Conservation (phyloP, 2,888 invertebrate species). For the Pristionchus maxplancki region DNA sequence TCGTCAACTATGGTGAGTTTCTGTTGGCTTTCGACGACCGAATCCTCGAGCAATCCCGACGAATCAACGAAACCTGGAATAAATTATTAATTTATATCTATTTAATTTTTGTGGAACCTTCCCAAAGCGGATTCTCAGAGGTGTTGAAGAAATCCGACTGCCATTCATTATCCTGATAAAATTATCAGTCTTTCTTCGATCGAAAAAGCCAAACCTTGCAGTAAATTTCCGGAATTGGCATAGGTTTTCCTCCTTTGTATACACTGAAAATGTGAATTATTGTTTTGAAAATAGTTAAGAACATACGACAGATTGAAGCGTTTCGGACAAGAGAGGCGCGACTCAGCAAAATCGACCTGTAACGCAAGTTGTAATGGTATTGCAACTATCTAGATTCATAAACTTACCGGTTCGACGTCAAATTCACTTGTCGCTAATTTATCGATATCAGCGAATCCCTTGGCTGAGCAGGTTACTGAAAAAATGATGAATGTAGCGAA, state of each 20-base stretch:
- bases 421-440: neutral
- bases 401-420: neutral
- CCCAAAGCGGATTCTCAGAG: neutral
- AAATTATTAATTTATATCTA: neutral
- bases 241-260: neutral
- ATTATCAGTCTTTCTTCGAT: neutral
- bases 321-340: neutral
- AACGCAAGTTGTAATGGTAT: neutral
- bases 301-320: neutral
- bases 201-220: neutral
- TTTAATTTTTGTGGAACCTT: neutral
- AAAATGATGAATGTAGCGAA: no score
- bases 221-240: neutral
- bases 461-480: neutral
- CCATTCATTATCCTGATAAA: neutral
- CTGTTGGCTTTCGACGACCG: neutral
- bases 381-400: neutral
- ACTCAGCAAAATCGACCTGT: neutral
- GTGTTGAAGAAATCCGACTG: neutral
- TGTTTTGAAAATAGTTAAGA: neutral
- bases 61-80: neutral
- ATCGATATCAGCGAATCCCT: neutral
- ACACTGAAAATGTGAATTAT: neutral
- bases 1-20: neutral
- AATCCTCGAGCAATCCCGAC: neutral